Conservation (phyloP, 2,888 invertebrate species). For the Eubasilissa splendida region DNA sequence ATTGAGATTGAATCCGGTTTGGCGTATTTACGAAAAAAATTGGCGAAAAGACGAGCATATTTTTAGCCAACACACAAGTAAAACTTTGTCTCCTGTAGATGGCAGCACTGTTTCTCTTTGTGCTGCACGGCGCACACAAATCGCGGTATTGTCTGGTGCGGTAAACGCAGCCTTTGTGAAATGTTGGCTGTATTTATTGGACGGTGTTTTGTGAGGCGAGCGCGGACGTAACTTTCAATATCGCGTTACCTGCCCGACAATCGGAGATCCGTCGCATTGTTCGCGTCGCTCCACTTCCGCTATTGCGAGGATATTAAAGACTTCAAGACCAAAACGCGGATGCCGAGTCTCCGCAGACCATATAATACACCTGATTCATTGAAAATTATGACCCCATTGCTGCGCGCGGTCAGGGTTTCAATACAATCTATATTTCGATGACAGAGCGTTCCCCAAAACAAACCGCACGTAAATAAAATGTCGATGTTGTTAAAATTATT, state of each 20-base stretch:
- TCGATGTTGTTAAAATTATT: too few relatives aligned
- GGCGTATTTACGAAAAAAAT: too few relatives aligned
- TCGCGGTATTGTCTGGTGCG: not conserved
- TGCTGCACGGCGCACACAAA: not conserved
- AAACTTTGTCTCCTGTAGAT: not conserved
- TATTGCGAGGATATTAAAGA: slow-evolving; percentile 12
- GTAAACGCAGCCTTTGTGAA: slow-evolving; percentile 13
- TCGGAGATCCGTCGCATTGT: slow-evolving; percentile 13
- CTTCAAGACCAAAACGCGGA: not conserved
- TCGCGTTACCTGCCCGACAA: slow-evolving; percentile 13
- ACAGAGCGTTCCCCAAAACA: too few relatives aligned
- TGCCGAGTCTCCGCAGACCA: too few relatives aligned
- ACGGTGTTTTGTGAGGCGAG: slow-evolving; percentile 15
- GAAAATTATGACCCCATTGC: too few relatives aligned
- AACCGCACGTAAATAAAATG: too few relatives aligned
- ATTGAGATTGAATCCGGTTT: too few relatives aligned
- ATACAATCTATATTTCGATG: too few relatives aligned
- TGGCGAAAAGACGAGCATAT: too few relatives aligned
- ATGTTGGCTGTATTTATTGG: slow-evolving; percentile 12
- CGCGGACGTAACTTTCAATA: not conserved
- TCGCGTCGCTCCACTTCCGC: slow-evolving; percentile 20
- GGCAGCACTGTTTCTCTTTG: slow-evolving; percentile 9
- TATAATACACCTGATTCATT: too few relatives aligned
- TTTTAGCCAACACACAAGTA: not conserved
- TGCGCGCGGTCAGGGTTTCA: too few relatives aligned